A percentile compares a stretch with the other conserved stretches of the same genome.
Conservation (phyloP, 1,140 invertebrate genomes). For the Drosophila subpulchrella region DNA sequence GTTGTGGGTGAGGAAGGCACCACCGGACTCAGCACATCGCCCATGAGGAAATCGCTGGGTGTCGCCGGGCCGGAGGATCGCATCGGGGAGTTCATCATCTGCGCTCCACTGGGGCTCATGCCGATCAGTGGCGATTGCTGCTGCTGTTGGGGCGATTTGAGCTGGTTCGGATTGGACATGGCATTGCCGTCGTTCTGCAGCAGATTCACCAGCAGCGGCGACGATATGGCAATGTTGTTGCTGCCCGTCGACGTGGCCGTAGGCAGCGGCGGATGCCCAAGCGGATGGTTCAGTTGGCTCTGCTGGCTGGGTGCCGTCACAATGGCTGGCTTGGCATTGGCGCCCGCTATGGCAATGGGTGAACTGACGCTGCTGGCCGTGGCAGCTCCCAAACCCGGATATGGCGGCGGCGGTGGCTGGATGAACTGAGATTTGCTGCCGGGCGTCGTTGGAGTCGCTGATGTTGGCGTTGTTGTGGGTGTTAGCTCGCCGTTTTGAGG, state of each 20-base stretch:
- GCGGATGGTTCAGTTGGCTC: constrained; percentile 34
- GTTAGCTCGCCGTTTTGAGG: constrained; percentile 62
- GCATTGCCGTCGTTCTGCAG: constrained; percentile 92
- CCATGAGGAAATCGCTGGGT: constrained; percentile 62
- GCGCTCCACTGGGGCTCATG: constrained; percentile 74
- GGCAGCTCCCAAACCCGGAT: constrained; percentile 82
- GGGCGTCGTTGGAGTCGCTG: constrained; percentile 19
- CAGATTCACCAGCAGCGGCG: constrained; percentile 95
- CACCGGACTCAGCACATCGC: constrained; percentile 60
- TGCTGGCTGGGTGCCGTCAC: constrained; percentile 32
- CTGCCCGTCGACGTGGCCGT: constrained; percentile 76
- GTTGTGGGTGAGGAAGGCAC: constrained; percentile 74
- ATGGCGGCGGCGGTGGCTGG: constrained; percentile 85
- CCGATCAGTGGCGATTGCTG: constrained; percentile 63
- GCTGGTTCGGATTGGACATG: constrained; percentile 71
- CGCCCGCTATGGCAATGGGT: constrained; percentile 49
- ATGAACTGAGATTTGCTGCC: constrained; percentile 79
- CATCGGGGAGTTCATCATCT: constrained; percentile 72
- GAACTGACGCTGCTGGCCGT: constrained; percentile 26
- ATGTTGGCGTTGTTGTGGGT: constrained; percentile 34
- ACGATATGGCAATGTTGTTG: constrained; percentile 87
- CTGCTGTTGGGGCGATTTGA: constrained; percentile 67
- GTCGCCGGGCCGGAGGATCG: constrained; percentile 58
- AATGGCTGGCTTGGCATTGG: constrained; percentile 54
- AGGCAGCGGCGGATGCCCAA: constrained; percentile 75